Percentiles rank a stretch among this genome's conserved stretches.
Evolutionary conservation across 2,113 vertebrate species (phyloP).

Genomic region (Ovis aries): DNA sequence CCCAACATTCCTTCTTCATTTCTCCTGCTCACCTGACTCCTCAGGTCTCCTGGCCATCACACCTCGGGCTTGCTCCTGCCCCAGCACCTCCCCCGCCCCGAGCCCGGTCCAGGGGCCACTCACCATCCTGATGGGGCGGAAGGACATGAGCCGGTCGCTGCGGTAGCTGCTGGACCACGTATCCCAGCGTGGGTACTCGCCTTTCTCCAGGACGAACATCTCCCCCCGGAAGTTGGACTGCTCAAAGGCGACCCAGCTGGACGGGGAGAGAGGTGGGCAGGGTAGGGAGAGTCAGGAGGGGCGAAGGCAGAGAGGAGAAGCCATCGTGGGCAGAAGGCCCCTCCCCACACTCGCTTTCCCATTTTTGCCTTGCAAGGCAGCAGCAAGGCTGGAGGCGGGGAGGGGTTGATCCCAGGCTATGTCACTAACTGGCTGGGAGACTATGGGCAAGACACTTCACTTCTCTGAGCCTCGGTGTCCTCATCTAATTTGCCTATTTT

Average conservation of each 20-base stretch:
- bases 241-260: conserved; percentile 94
- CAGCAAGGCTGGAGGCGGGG: neutral
- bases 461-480: neutral
- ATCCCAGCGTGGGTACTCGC: conserved; percentile 97
- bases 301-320: neutral
- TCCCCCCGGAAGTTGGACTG: conserved; percentile 95
- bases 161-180: conserved; percentile 97
- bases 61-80: too few species aligned
- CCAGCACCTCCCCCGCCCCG: neutral
- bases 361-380: too few species aligned
- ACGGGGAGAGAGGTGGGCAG: neutral
- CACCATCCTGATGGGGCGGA: conserved; percentile 94
- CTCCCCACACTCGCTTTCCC: fast-evolving
- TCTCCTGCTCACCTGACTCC: neutral
- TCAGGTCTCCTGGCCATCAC: neutral
- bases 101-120: neutral
- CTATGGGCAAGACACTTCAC: neutral
- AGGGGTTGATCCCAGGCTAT: neutral
- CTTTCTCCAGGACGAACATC: conserved; percentile 98
- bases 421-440: neutral
- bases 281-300: fast-evolving
- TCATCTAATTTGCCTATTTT: neutral
- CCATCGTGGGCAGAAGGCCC: fast-evolving
- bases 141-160: conserved; percentile 94
- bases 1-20: neutral